phyloP scores from a whole-genome alignment of 2,113 vertebrate species.

The Hemiscyllium ocellatum region DNA sequence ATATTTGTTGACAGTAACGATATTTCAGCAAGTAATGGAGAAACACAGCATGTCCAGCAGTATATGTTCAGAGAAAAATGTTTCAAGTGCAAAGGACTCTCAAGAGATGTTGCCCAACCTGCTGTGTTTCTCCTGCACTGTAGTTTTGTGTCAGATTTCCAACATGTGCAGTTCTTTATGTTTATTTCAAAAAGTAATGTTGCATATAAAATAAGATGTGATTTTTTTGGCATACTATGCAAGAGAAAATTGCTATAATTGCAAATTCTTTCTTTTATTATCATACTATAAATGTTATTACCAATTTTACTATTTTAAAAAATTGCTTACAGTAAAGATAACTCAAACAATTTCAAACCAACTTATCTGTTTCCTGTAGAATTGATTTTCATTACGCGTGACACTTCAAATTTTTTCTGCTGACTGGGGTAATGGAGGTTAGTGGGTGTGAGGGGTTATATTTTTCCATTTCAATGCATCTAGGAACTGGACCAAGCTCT shows the following conservation, averaged over 20 bases:
- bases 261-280: neutral
- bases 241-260: neutral
- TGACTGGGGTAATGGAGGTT: no score
- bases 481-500: neutral
- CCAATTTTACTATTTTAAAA: neutral
- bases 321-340: neutral
- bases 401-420: neutral
- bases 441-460: neutral
- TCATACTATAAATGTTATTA: neutral
- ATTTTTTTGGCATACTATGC: neutral
- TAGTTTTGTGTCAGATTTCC: no score
- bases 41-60: neutral
- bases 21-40: neutral
- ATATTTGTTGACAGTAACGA: neutral
- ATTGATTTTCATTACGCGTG: neutral
- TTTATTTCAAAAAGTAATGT: neutral
- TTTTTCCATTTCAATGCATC: neutral
- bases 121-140: no score
- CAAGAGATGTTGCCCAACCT: no score
- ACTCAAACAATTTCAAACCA: neutral
- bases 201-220: neutral
- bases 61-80: no score
- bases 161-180: no score
- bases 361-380: neutral
- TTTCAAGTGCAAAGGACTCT: no score